phyloP scores from a whole-genome alignment of 2,888 invertebrate species.

The Fragum sueziense region DNA sequence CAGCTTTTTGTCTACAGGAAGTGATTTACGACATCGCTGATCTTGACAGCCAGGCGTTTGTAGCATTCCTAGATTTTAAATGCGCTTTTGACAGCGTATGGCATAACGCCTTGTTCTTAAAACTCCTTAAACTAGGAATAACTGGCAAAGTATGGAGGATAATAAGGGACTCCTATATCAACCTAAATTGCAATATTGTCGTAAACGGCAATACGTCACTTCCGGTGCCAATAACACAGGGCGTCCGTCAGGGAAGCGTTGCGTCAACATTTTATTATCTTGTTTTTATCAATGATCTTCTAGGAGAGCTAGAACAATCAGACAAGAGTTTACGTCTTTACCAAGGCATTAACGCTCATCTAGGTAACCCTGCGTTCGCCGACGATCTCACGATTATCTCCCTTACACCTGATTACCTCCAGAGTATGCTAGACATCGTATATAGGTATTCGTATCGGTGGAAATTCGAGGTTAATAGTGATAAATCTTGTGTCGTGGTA shows the following conservation, averaged over 20 bases:
- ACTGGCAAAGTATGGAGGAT: neutral
- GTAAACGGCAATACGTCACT: neutral
- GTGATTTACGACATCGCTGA: neutral
- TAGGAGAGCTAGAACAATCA: conserved; percentile 6
- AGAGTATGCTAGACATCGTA: neutral
- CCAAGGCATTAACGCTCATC: neutral
- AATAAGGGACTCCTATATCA: neutral
- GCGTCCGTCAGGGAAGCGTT: conserved; percentile 20
- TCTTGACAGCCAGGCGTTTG: neutral
- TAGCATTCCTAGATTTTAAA: conserved; percentile 14
- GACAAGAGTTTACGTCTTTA: neutral
- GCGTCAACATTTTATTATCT: conserved; percentile 10
- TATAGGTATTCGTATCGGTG: neutral
- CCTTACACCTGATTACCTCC: neutral
- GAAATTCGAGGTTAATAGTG: neutral
- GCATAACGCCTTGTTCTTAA: conserved; percentile 3
- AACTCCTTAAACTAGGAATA: neutral
- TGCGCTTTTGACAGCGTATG: conserved; percentile 9
- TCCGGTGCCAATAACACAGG: neutral
- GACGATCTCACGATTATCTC: conserved; percentile 1
- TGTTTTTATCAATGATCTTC: neutral
- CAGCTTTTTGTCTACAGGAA: conserved; percentile 12
- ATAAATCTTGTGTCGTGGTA: neutral
- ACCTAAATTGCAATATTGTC: neutral
- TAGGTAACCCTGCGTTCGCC: conserved; percentile 6